Evolutionary conservation across 2,113 vertebrate species (phyloP).

Genomic region (Carassius carassius): DNA sequence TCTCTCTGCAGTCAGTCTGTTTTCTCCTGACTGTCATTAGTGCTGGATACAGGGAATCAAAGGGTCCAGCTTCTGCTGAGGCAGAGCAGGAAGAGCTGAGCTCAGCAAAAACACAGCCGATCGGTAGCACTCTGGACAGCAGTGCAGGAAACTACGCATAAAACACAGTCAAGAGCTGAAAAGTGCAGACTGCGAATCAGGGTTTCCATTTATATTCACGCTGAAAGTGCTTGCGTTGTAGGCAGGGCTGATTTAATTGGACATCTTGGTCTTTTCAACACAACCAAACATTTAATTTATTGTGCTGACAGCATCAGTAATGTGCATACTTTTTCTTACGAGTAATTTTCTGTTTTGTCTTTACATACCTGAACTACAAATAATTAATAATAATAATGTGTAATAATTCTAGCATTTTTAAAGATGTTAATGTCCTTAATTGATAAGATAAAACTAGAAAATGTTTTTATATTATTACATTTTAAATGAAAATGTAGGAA

Average conservation of each 20-base stretch:
- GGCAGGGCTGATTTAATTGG: conserved; percentile 5
- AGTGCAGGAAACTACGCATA: conserved; percentile 38
- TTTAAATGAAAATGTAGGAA: background rate
- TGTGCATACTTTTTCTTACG: background rate
- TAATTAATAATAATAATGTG: too few species aligned
- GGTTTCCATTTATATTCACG: conserved; percentile 12
- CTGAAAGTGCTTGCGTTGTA: background rate
- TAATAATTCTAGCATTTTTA: background rate
- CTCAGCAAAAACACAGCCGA: conserved; percentile 26
- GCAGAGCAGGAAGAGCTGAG: conserved; percentile 39
- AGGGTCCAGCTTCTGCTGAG: conserved; percentile 41
- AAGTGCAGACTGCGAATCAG: conserved; percentile 9
- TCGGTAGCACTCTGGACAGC: conserved; percentile 28
- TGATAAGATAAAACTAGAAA: background rate
- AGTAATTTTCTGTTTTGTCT: background rate
- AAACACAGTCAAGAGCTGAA: conserved; percentile 2
- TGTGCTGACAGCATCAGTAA: background rate
- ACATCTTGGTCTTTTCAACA: background rate
- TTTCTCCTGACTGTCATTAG: conserved; percentile 17
- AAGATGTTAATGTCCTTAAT: background rate
- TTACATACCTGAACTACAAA: background rate
- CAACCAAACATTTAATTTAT: background rate
- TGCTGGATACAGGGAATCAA: conserved; percentile 21
- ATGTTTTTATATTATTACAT: background rate
- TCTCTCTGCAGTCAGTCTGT: conserved; percentile 31